Conservation (phyloP, 2,113 vertebrate genomes). For the Hippoglossus stenolepis region DNA sequence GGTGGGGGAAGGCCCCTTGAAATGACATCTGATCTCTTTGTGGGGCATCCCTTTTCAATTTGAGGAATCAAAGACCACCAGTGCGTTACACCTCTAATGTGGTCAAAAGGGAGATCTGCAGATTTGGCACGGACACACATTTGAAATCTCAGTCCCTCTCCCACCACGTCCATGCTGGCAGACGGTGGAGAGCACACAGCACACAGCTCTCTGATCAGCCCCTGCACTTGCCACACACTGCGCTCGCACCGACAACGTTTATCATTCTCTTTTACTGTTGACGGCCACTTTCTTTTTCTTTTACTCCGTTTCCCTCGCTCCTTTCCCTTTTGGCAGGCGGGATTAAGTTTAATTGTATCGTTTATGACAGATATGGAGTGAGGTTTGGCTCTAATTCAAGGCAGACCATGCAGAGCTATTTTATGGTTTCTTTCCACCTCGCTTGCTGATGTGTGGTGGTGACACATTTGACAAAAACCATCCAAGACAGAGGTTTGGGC, state of each 20-base stretch:
- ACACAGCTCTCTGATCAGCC: slow-evolving; percentile 44
- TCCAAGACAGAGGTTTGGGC: slow-evolving; percentile 34
- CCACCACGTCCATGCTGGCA: slow-evolving; percentile 53
- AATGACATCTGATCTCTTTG: slow-evolving; percentile 68
- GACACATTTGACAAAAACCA: slow-evolving; percentile 77
- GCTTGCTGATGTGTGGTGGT: slow-evolving; percentile 68
- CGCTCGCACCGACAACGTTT: slow-evolving; percentile 54
- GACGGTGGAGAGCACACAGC: slow-evolving; percentile 40
- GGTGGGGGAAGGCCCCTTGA: slow-evolving; percentile 31
- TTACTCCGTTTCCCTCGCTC: slow-evolving; percentile 10
- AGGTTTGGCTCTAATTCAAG: slow-evolving; percentile 75
- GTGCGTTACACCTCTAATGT: slow-evolving; percentile 70
- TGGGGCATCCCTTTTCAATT: slow-evolving; percentile 66
- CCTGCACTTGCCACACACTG: slow-evolving; percentile 77
- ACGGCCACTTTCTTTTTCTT: slow-evolving; percentile 43
- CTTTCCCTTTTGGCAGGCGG: slow-evolving; percentile 61
- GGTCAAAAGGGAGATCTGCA: slow-evolving; percentile 56
- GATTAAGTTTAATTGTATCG: slow-evolving; percentile 77
- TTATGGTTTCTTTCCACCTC: slow-evolving; percentile 75
- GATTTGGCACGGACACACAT: slow-evolving; percentile 51
- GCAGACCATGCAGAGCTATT: slow-evolving; percentile 70
- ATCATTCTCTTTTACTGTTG: slow-evolving; percentile 58
- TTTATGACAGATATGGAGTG: slow-evolving; percentile 75
- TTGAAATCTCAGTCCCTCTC: slow-evolving; percentile 61
- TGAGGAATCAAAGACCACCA: slow-evolving; percentile 74